Evolutionary conservation across 2,113 vertebrate species (phyloP).

Genomic region (Pteropus alecto): DNA sequence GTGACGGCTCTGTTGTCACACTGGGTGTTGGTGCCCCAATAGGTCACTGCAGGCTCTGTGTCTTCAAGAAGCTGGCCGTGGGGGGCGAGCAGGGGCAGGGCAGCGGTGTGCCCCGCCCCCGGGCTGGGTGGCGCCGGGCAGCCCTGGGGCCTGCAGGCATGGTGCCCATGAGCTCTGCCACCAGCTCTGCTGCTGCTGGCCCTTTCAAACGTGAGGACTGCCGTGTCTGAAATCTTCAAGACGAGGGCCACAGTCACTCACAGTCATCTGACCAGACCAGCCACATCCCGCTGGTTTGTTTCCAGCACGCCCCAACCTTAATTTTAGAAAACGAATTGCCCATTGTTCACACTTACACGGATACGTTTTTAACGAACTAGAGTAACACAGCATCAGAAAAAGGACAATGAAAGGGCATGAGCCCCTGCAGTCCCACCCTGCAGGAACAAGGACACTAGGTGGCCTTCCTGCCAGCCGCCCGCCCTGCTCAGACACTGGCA

Average conservation of each 20-base stretch:
- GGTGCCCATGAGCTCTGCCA: background rate
- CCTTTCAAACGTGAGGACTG: background rate
- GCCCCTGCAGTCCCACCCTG: background rate
- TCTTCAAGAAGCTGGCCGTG: background rate
- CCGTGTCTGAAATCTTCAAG: too few species aligned
- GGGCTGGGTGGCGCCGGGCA: background rate
- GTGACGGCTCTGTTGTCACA: background rate
- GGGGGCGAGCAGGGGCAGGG: too few species aligned
- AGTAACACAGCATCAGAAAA: background rate
- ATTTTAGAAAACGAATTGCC: background rate
- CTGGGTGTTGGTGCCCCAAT: background rate
- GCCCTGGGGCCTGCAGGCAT: background rate
- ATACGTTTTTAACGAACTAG: background rate
- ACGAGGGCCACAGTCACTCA: background rate
- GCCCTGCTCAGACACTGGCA: too few species aligned
- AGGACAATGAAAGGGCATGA: background rate
- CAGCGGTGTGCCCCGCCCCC: background rate
- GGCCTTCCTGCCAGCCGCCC: background rate
- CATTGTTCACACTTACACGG: background rate
- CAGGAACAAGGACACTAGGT: fast-evolving
- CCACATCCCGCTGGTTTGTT: background rate
- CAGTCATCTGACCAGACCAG: background rate
- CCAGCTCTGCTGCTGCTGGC: background rate
- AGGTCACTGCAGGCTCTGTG: too few species aligned
- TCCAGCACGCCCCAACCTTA: background rate